Evolutionary conservation across 2,888 invertebrate genomes (phyloP).

Genomic region (Drosophila eohydei): DNA sequence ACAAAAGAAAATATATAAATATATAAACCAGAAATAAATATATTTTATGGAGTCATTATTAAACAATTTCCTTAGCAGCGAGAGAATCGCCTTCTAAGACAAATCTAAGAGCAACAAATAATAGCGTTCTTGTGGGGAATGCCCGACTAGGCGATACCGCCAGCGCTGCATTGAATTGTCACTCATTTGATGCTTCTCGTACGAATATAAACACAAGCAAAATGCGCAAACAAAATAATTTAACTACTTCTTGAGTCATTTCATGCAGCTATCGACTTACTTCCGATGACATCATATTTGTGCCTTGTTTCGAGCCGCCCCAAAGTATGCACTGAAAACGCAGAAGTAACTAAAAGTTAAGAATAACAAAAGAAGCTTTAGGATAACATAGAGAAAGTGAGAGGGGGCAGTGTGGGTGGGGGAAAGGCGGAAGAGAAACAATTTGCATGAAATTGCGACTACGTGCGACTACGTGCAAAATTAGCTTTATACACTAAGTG

Average conservation of each 20-base stretch:
- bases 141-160: background rate
- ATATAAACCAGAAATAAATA: too few relatives aligned
- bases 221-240: background rate
- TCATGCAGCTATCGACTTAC: background rate
- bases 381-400: background rate
- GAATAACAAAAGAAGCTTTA: background rate
- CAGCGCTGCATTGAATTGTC: too few relatives aligned
- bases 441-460: conserved; percentile 72
- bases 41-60: too few relatives aligned
- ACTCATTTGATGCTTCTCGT: background rate
- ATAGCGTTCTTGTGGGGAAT: background rate
- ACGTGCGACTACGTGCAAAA: conserved; percentile 66
- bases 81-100: too few relatives aligned
- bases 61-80: too few relatives aligned
- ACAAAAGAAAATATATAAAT: too few relatives aligned
- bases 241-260: background rate
- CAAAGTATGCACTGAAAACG: conserved; percentile 33
- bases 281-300: conserved; percentile 46
- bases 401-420: background rate
- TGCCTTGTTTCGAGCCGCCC: conserved; percentile 9
- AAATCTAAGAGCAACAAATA: too few relatives aligned
- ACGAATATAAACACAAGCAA: background rate
- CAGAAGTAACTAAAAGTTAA: conserved; percentile 6
- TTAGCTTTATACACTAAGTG: conserved; percentile 67
- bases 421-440: conserved; percentile 40